phyloP scores from a whole-genome alignment of 1,140 invertebrate genomes.

The Cotesia typhae region DNA sequence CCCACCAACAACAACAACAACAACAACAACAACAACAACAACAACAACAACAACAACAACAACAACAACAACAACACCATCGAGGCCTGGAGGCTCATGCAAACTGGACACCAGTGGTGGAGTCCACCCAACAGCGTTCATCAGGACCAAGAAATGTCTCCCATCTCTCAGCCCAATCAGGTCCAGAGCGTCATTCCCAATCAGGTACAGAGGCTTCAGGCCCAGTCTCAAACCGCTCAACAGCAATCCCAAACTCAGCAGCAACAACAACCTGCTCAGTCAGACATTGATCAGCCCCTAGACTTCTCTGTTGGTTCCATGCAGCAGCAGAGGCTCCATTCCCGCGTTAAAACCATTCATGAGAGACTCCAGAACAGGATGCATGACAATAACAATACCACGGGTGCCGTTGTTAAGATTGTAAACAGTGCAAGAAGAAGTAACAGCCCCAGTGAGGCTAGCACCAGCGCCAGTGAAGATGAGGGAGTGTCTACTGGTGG shows the following conservation, averaged over 20 bases:
- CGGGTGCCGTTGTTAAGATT: constrained; percentile 47
- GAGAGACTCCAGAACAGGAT: constrained; percentile 51
- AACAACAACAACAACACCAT: constrained; percentile 61
- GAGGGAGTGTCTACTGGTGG: constrained; percentile 63
- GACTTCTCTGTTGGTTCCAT: constrained; percentile 63
- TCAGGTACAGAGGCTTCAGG: constrained; percentile 53
- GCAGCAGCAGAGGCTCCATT: constrained; percentile 58
- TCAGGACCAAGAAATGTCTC: constrained; percentile 48
- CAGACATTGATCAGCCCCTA: constrained; percentile 61
- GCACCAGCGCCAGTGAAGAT: constrained; percentile 60
- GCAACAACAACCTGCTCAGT: constrained; percentile 38
- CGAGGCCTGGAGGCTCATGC: constrained; percentile 61
- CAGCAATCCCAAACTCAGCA: constrained; percentile 22
- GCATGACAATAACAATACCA: constrained; percentile 62
- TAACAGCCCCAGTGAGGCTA: constrained; percentile 61
- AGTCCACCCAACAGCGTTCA: constrained; percentile 48
- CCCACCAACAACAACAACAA: constrained; percentile 65
- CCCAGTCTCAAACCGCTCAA: constrained; percentile 35
- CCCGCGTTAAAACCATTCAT: constrained; percentile 53
- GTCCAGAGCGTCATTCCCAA: constrained; percentile 47
- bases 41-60: constrained; percentile 62
- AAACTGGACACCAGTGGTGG: constrained; percentile 63
- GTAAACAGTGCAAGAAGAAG: constrained; percentile 52
- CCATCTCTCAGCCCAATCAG: constrained; percentile 43
- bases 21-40: constrained; percentile 55